These are phyloP conservation scores for Kryphioiulus occultus DNA, from an alignment of 2,888 invertebrate genomes.

Conservation along the genomic window DNA sequence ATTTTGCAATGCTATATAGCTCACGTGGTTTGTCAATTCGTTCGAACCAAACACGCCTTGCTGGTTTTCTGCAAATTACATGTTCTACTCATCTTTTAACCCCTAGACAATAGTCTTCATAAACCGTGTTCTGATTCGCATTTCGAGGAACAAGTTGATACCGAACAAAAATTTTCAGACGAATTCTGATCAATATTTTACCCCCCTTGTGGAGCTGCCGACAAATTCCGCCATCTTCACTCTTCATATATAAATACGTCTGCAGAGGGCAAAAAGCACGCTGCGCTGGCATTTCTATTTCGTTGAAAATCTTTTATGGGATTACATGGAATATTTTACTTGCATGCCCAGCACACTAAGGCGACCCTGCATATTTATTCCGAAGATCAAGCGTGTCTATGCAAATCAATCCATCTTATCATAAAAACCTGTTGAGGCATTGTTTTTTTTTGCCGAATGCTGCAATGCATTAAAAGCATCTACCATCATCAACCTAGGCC, in stretches of 20 bases:
- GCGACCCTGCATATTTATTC: neutral
- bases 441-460: neutral
- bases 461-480: neutral
- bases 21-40: too few species aligned
- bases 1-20: too few species aligned
- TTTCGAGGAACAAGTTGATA: too few species aligned
- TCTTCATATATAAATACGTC: neutral
- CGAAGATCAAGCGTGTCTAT: neutral
- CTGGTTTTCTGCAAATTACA: too few species aligned
- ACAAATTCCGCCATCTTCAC: neutral
- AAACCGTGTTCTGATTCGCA: too few species aligned
- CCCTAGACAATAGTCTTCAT: too few species aligned
- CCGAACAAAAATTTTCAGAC: too few species aligned
- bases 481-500: neutral
- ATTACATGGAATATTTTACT: neutral
- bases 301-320: neutral
- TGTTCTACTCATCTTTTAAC: too few species aligned
- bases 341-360: neutral
- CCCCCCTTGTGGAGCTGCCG: neutral
- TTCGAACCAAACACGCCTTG: too few species aligned
- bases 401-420: neutral
- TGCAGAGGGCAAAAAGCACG: neutral
- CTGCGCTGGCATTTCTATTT: neutral
- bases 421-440: constrained; percentile 7
- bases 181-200: too few species aligned